Percentiles rank a stretch among this genome's conserved stretches.
phyloP scores from a whole-genome alignment of 2,113 vertebrate genomes.

The Glaucidium brasilianum region DNA sequence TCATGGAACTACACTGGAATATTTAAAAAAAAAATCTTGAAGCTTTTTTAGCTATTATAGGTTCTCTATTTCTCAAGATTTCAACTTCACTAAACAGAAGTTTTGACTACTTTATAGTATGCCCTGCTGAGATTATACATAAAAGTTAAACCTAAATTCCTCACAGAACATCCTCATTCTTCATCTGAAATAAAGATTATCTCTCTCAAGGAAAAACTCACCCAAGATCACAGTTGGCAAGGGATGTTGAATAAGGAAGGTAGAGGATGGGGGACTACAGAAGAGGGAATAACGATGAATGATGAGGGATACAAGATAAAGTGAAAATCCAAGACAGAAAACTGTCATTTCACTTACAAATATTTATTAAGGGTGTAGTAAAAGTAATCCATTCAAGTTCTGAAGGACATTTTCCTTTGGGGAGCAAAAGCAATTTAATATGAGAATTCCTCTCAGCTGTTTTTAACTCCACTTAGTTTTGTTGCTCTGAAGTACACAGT shows the following conservation, averaged over 20 bases:
- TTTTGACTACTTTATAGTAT: background rate
- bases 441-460: background rate
- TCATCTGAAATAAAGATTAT: background rate
- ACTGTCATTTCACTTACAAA: background rate
- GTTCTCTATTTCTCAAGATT: background rate
- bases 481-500: background rate
- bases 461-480: slow-evolving; percentile 1
- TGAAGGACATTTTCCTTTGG: background rate
- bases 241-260: background rate
- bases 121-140: background rate
- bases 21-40: background rate
- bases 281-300: background rate
- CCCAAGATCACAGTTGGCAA: background rate
- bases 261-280: background rate
- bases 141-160: background rate
- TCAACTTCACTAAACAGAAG: background rate
- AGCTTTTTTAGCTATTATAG: background rate
- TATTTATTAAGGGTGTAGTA: background rate
- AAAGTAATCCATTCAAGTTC: background rate
- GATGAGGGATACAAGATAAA: background rate
- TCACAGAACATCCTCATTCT: background rate
- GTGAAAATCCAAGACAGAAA: background rate
- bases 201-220: background rate
- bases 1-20: background rate
- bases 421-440: background rate